Evolutionary conservation across 1,140 invertebrate genomes (phyloP).

Genomic region (Delia radicum): DNA sequence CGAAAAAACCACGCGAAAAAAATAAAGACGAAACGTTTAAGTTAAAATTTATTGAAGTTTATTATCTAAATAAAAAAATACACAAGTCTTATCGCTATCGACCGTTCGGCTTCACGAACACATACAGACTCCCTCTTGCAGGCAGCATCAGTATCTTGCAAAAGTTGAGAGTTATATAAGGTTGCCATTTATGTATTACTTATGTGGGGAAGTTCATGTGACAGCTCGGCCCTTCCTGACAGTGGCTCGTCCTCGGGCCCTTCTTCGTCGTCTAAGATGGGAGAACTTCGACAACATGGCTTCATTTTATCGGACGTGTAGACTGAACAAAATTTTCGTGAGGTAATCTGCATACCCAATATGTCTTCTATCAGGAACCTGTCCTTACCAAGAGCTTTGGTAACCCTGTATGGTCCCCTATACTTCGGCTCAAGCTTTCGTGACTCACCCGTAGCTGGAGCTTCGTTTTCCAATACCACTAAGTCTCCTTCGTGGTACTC

Average conservation of each 20-base stretch:
- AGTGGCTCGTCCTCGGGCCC: not conserved
- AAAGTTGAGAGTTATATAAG: no score
- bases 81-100: no score
- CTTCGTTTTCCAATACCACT: not conserved
- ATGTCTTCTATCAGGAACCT: not conserved
- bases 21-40: no score
- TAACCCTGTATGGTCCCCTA: not conserved
- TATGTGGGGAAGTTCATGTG: no score
- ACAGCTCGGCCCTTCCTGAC: slow-evolving; percentile 9
- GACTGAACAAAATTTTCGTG: not conserved
- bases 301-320: not conserved
- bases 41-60: no score
- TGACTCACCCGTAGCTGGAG: not conserved
- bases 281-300: not conserved
- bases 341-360: not conserved
- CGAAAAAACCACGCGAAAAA: no score
- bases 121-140: no score
- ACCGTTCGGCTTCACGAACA: no score
- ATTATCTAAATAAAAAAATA: no score
- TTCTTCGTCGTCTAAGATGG: not conserved
- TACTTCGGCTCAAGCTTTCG: slow-evolving; percentile 2
- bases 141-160: no score
- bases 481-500: not conserved
- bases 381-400: not conserved
- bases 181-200: no score